A percentile compares a stretch with the other conserved stretches of the same genome.
These are phyloP conservation scores for Bubo bubo DNA, from an alignment of 2,113 vertebrate species.

Conservation along the genomic window DNA sequence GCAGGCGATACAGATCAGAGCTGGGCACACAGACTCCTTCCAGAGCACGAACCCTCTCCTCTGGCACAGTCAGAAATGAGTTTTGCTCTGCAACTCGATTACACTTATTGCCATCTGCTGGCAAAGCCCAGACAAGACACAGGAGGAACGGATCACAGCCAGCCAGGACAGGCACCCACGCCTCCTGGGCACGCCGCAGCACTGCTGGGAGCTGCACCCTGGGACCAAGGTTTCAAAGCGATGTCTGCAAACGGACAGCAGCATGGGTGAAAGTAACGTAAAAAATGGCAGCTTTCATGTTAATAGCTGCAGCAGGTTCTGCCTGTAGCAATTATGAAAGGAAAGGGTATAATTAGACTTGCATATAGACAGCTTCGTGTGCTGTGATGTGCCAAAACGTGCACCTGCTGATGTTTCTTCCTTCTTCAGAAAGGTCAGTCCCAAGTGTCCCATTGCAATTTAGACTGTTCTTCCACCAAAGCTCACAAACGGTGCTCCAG, in stretches of 20 bases:
- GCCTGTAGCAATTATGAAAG: neutral
- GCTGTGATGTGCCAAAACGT: neutral
- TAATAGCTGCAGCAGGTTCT: neutral
- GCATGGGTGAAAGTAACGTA: neutral
- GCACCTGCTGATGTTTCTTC: neutral
- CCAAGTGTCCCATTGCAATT: neutral
- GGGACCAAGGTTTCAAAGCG: neutral
- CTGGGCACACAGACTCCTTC: neutral
- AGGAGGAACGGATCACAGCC: neutral
- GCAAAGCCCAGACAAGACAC: neutral
- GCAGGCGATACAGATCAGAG: rapidly evolving
- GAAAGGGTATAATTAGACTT: neutral
- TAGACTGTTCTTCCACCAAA: neutral
- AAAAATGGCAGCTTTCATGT: neutral
- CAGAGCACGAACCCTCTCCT: neutral
- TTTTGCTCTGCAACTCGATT: neutral
- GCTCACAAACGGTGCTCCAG: neutral
- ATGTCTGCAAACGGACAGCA: neutral
- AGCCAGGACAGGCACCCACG: rapidly evolving
- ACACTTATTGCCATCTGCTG: conserved; percentile 44
- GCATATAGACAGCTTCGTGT: neutral
- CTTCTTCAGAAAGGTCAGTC: neutral
- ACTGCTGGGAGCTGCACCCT: neutral
- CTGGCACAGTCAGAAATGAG: neutral
- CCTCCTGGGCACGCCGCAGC: too few relatives aligned